Conservation (phyloP, 2,888 invertebrate genomes). For the Brenthis hecate region DNA sequence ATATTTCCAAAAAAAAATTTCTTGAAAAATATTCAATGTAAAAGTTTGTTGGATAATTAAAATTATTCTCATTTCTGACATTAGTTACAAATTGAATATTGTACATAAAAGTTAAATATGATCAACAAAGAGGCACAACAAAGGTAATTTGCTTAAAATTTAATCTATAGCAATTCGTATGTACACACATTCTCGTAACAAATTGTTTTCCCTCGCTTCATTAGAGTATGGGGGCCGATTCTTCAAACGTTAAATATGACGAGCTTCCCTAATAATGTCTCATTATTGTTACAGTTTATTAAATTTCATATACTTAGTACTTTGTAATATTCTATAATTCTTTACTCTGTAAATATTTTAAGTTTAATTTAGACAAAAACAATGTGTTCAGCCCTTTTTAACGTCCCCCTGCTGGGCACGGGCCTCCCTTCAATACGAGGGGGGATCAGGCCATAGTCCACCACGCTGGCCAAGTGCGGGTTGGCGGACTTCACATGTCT, state of each 20-base stretch:
- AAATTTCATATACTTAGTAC: conserved; percentile 53
- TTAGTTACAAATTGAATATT: neutral
- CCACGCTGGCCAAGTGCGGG: too few species aligned
- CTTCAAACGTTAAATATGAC: conserved; percentile 75
- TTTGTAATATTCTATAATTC: conserved; percentile 9
- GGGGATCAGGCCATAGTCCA: too few species aligned
- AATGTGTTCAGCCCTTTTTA: too few species aligned
- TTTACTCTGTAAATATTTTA: neutral
- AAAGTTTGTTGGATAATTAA: too few species aligned
- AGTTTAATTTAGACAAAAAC: too few species aligned
- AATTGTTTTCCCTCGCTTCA: conserved; percentile 61
- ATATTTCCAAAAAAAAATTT: too few species aligned
- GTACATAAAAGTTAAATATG: conserved; percentile 19
- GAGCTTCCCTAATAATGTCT: conserved; percentile 68
- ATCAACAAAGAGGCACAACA: conserved; percentile 6
- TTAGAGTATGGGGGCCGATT: conserved; percentile 63
- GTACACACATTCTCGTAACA: conserved; percentile 53
- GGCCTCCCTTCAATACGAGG: too few species aligned
- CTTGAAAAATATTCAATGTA: too few species aligned
- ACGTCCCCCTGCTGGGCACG: too few species aligned
- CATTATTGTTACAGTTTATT: conserved; percentile 70
- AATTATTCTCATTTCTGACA: too few species aligned
- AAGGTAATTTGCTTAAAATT: conserved; percentile 32
- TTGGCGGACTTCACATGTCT: too few species aligned
- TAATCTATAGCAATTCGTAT: conserved; percentile 35